Evolutionary conservation across 2,888 invertebrate genomes (phyloP), one percentile per base, ranked within the genome.

Genomic region (Amiota communis): DNA sequence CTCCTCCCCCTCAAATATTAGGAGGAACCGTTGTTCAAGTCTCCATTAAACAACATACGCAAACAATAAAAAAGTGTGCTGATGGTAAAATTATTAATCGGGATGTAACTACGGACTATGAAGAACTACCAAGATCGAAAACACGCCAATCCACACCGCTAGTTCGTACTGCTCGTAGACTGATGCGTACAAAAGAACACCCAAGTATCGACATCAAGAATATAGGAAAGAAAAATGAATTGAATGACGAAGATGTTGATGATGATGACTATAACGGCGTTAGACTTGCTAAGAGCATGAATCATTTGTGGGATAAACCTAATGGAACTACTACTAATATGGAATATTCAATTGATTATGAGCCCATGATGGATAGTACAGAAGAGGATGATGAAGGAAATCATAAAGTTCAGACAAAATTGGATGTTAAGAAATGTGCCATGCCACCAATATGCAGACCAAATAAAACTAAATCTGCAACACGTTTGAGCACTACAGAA

Each of bases 141-240:
- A 36, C 68, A 2, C 78, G 73, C 0, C 65, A 82, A 1, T 61
- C 75, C 46, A 79, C 84, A 8, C 74, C 84, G 8, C 56, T 82
- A 11, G 78, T 82, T 70, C 81, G 79, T 8, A 76, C 80, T 15
- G 82, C 85, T 9, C 76, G 75, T 11, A 78, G 78, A 12, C 79
- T 81, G 11, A 74, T 76, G 17, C 75, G 75, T n/a, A 80, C 81
- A 1, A 74, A 72, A 0, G 81, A 82, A 68, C 73, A 75, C 71
- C 77, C 81, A 0, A 73, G 49, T 17, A 53, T 78, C 6, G 73
- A 77, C 15, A 3, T 78, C 64, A 71, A 75, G 13, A 51, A 23
- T 2, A 36, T 64, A 17, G n/a, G 49, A 23, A 64, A 72, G 51
- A 75, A 75, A 47, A 57, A 15, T 3, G 61, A 69, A 9, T 48